Percentiles rank a stretch among this genome's conserved stretches.
Evolutionary conservation across 2,888 invertebrate species (phyloP).

Genomic region (Amiota communis): DNA sequence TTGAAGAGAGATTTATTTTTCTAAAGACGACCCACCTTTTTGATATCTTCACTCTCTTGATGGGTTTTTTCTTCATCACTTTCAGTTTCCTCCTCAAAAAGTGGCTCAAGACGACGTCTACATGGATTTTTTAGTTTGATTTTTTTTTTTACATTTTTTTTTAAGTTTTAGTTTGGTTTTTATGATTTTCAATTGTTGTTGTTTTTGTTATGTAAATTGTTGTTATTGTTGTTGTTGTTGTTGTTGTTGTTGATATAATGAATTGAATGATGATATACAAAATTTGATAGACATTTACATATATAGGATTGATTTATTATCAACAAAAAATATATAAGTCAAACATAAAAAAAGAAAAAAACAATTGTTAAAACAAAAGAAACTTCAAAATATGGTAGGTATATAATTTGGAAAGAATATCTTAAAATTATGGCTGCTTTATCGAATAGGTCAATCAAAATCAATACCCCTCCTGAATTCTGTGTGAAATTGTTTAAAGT

Average conservation of each 20-base stretch:
- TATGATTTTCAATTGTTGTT: conserved; percentile 35
- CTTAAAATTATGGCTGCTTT: too few relatives aligned
- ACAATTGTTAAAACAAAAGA: background rate
- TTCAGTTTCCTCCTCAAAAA: conserved; percentile 88
- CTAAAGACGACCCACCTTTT: conserved; percentile 73
- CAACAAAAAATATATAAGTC: background rate
- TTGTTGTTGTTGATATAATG: conserved; percentile 22
- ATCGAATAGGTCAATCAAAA: too few relatives aligned
- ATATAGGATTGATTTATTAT: conserved; percentile 7
- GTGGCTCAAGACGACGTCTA: conserved; percentile 85
- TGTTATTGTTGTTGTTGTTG: conserved; percentile 37
- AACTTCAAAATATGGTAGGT: too few relatives aligned
- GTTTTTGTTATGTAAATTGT: conserved; percentile 29
- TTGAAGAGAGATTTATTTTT: conserved; percentile 41
- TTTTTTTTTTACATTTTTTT: conserved; percentile 43
- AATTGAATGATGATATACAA: conserved; percentile 24
- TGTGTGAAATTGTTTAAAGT: too few relatives aligned
- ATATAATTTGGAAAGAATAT: too few relatives aligned
- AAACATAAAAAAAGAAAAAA: conserved; percentile 9
- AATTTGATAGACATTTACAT: conserved; percentile 15
- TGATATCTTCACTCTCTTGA: conserved; percentile 72
- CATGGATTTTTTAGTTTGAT: conserved; percentile 61
- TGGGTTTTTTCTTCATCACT: conserved; percentile 75
- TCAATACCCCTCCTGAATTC: too few relatives aligned
- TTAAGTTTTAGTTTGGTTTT: conserved; percentile 38